Evolutionary conservation across 2,113 vertebrate species (phyloP).

Genomic region (Struthidea cinerea): DNA sequence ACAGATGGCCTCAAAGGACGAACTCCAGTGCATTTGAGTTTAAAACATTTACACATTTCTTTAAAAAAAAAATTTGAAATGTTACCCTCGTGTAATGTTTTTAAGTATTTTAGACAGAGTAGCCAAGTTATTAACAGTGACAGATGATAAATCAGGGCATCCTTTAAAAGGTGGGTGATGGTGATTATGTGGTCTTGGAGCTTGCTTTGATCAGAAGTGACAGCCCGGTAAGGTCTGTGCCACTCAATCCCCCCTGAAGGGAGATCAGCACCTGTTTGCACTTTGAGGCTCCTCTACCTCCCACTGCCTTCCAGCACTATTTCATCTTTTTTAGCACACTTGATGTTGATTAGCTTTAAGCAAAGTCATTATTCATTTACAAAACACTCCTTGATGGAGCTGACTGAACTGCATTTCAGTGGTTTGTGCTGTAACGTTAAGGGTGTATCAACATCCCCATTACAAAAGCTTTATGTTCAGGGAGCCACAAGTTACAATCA

Average conservation of each 20-base stretch:
- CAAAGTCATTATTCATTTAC: slow-evolving; percentile 25
- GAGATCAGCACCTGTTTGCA: slow-evolving; percentile 84
- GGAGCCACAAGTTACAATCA: background rate
- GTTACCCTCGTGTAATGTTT: slow-evolving; percentile 35
- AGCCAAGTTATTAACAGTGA: slow-evolving; percentile 58
- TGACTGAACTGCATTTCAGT: background rate
- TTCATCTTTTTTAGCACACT: slow-evolving; percentile 47
- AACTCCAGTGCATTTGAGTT: background rate
- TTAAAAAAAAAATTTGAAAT: background rate
- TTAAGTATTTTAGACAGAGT: slow-evolving; percentile 48
- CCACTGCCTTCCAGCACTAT: slow-evolving; percentile 55
- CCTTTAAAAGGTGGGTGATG: slow-evolving; percentile 52
- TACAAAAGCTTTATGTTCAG: background rate
- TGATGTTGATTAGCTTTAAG: slow-evolving; percentile 51
- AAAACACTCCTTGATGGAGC: background rate
- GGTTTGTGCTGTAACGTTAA: background rate
- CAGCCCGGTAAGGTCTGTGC: slow-evolving; percentile 73
- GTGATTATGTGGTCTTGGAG: slow-evolving; percentile 75
- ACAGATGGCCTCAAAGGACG: slow-evolving; percentile 41
- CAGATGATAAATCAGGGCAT: slow-evolving; percentile 63
- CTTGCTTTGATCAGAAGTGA: slow-evolving; percentile 84
- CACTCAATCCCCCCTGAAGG: slow-evolving; percentile 64
- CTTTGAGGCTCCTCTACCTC: slow-evolving; percentile 79
- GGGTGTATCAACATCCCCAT: background rate
- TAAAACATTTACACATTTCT: slow-evolving; percentile 26